Percentiles rank a stretch among this genome's conserved stretches.
Conservation (phyloP, 1,140 invertebrate species). For the Neotoxoptera formosana region DNA sequence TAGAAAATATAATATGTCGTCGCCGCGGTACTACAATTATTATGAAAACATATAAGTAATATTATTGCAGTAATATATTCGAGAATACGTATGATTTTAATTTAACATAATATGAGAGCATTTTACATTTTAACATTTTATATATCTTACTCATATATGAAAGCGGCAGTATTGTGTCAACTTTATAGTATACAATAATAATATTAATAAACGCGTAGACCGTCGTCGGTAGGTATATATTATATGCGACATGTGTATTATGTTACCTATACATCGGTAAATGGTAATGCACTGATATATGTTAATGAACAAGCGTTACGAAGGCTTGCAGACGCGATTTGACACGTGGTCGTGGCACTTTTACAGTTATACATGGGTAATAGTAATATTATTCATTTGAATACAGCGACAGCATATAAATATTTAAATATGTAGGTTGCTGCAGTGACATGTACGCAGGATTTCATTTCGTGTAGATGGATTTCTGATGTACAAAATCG, state of each 20-base stretch:
- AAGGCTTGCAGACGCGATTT: background rate
- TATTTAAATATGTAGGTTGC: background rate
- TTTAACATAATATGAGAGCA: too few species aligned
- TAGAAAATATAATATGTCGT: background rate
- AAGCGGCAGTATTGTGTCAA: background rate
- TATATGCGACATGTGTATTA: background rate
- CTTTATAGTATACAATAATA: background rate
- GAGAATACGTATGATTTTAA: background rate
- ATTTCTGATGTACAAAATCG: background rate
- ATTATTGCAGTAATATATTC: background rate
- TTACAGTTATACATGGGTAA: constrained; percentile 22
- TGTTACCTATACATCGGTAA: background rate
- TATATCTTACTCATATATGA: background rate
- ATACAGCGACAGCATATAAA: background rate
- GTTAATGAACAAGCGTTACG: background rate
- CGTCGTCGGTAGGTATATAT: background rate
- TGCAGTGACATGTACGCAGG: background rate
- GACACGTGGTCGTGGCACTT: background rate
- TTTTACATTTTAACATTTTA: too few species aligned
- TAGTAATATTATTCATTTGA: background rate
- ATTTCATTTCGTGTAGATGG: background rate
- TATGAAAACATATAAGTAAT: background rate
- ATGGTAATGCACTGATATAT: background rate
- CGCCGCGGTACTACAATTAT: background rate
- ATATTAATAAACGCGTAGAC: background rate